Evolutionary conservation across 2,113 vertebrate species (phyloP).

Genomic region (Microcebus ravelobensis): DNA sequence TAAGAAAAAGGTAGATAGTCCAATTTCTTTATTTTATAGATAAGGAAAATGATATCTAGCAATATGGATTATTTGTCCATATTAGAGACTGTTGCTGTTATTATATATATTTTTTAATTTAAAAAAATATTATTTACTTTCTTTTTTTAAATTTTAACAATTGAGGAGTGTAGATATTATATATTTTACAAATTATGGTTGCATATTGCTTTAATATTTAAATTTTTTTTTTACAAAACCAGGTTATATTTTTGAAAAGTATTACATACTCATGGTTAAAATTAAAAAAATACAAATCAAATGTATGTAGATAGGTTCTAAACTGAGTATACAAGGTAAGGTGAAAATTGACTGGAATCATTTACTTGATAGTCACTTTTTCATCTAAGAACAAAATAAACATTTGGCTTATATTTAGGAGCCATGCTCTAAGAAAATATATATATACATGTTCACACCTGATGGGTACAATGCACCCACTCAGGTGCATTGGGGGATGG

Average conservation of each 20-base stretch:
- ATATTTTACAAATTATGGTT: background rate
- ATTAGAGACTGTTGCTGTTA: background rate
- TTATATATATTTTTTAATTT: background rate
- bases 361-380: background rate
- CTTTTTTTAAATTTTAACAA: no score
- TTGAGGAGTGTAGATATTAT: background rate
- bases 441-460: background rate
- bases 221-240: background rate
- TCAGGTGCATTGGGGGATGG: no score
- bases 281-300: background rate
- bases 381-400: background rate
- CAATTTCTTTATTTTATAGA: background rate
- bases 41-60: constrained; percentile 1
- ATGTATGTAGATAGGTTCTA: background rate
- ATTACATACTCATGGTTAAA: background rate
- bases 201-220: background rate
- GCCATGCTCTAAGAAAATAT: background rate
- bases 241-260: constrained; percentile 33
- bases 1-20: background rate
- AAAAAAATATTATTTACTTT: no score
- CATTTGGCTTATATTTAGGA: background rate
- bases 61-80: background rate
- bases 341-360: background rate
- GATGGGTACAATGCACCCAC: no score
- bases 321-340: background rate